These are phyloP conservation scores for Macropus fuliginosus DNA, from an alignment of 2,797 vertebrate genomes.

Conservation along the genomic window DNA sequence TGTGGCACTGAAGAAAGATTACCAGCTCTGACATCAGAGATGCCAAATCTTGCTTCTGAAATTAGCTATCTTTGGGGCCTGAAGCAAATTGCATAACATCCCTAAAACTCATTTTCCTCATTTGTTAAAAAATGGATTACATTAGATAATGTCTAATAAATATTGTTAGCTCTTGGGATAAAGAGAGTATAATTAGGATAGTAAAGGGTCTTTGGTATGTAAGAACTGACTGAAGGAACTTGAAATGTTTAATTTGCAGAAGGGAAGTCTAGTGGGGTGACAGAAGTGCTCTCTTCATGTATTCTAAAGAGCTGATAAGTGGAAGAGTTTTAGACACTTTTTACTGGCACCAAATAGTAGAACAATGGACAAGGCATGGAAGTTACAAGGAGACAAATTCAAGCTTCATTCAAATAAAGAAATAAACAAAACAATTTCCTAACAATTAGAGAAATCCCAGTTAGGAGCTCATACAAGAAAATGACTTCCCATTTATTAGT, in stretches of 20 bases:
- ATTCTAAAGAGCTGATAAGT: not conserved
- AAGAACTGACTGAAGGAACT: no score
- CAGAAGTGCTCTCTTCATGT: not conserved
- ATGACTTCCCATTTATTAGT: not conserved
- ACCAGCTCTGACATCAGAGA: not conserved
- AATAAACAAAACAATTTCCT: not conserved
- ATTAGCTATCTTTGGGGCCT: not conserved
- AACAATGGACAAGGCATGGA: not conserved
- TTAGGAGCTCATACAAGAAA: not conserved
- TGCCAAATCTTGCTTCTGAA: not conserved
- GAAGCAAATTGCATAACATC: not conserved
- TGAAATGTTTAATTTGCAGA: no score
- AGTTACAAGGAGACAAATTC: not conserved
- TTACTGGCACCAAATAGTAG: not conserved
- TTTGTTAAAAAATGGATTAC: not conserved
- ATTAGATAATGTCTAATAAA: no score
- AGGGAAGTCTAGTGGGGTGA: no score
- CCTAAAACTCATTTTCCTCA: not conserved
- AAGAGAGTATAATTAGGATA: no score
- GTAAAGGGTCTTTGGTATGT: no score
- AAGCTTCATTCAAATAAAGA: not conserved
- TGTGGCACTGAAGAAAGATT: not conserved
- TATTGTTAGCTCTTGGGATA: no score
- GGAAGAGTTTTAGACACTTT: not conserved
- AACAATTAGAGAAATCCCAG: not conserved